Evolutionary conservation across 2,888 invertebrate species (phyloP).

Genomic region (Acronicta leporina): DNA sequence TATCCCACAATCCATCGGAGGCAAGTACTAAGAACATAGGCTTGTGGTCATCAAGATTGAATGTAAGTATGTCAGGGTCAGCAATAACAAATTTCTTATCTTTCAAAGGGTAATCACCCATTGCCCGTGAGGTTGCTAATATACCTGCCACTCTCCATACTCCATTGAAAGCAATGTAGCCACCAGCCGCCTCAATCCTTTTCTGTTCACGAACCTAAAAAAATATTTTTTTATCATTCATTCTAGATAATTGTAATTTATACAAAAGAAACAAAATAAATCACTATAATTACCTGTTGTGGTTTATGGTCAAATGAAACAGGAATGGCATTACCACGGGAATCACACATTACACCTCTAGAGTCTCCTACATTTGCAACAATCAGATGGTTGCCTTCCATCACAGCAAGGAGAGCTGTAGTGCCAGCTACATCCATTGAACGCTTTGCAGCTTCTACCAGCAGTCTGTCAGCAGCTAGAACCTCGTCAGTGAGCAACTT

Average conservation of each 20-base stretch:
- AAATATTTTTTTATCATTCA: constrained; percentile 2
- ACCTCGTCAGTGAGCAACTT: constrained; percentile 96
- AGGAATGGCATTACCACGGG: constrained; percentile 96
- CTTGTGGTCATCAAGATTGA: constrained; percentile 95
- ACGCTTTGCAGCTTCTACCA: constrained; percentile 95
- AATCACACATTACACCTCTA: constrained; percentile 98
- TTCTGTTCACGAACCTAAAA: constrained; percentile 95
- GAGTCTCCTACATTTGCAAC: constrained; percentile 99
- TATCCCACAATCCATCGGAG: constrained; percentile 99
- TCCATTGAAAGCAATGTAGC: constrained; percentile 98
- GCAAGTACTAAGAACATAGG: constrained; percentile 97
- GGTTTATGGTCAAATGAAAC: constrained; percentile 99
- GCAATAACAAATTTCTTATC: constrained; percentile 98
- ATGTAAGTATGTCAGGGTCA: constrained; percentile 97
- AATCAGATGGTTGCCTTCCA: constrained; percentile 94
- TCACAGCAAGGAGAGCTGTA: constrained; percentile 96
- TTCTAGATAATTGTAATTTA: neutral
- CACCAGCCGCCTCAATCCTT: constrained; percentile 98
- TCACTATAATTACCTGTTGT: constrained; percentile 91
- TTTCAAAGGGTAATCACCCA: constrained; percentile 98
- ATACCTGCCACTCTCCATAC: constrained; percentile 99
- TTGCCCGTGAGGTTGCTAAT: constrained; percentile 97
- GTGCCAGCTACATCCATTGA: constrained; percentile 95
- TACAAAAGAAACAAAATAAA: too few species aligned
- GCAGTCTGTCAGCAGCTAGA: constrained; percentile 93